Evolutionary conservation across 2,797 vertebrate species (phyloP).

Genomic region (Sebastes hubbsi): DNA sequence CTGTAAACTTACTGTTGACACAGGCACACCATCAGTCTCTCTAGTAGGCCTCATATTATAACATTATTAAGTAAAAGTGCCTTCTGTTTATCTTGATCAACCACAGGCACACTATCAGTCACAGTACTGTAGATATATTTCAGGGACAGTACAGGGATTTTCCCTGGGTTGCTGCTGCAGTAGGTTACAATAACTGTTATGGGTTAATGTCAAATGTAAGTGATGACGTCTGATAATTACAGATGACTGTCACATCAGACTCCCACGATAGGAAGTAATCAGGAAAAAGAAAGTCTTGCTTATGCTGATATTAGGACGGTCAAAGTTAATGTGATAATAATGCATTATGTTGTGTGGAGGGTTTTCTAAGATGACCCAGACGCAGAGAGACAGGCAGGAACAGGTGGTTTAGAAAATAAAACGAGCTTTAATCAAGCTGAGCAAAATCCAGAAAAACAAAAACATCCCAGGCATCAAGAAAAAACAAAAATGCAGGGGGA

Average conservation of each 20-base stretch:
- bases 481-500: too few relatives aligned
- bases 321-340: too few relatives aligned
- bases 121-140: not conserved
- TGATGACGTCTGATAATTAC: not conserved
- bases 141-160: constrained; percentile 55
- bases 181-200: not conserved
- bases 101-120: not conserved
- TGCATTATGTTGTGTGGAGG: too few relatives aligned
- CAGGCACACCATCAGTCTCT: not conserved
- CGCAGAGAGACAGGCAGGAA: too few relatives aligned
- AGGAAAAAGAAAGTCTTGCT: not conserved
- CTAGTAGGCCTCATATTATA: too few relatives aligned
- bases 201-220: not conserved
- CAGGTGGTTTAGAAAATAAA: too few relatives aligned
- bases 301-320: too few relatives aligned
- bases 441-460: too few relatives aligned
- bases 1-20: not conserved
- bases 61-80: too few relatives aligned
- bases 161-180: constrained; percentile 18
- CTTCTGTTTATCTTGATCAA: not conserved
- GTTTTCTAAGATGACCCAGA: too few relatives aligned
- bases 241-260: not conserved
- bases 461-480: too few relatives aligned
- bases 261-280: not conserved
- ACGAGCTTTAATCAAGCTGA: too few relatives aligned